A percentile compares a stretch with the other conserved stretches of the same genome.
phyloP scores from a whole-genome alignment of 2,797 vertebrate genomes.

The Rousettus madagascariensis region DNA sequence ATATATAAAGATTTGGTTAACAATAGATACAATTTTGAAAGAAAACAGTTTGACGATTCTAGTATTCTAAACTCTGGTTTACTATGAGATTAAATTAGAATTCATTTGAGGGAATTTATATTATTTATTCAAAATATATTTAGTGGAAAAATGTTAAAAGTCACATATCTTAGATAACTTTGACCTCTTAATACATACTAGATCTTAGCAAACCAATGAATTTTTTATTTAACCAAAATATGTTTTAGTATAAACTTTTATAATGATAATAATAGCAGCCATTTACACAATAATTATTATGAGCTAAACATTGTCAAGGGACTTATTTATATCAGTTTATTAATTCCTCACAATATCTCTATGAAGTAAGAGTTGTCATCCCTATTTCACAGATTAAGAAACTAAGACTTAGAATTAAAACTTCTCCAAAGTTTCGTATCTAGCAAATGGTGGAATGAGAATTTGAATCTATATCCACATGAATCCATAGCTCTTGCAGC shows the following conservation, averaged over 20 bases:
- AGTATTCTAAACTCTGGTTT: background rate
- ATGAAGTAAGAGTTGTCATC: background rate
- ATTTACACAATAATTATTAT: background rate
- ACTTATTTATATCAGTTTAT: background rate
- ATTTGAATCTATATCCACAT: background rate
- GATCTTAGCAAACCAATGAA: background rate
- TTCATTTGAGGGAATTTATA: background rate
- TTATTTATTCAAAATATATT: conserved; percentile 37
- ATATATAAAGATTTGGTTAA: background rate
- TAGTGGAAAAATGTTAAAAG: conserved; percentile 25
- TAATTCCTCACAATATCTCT: background rate
- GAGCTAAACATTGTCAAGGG: background rate
- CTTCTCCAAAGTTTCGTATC: background rate
- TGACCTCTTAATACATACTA: conserved; percentile 8
- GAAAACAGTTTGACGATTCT: background rate
- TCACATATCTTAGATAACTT: background rate
- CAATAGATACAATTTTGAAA: background rate
- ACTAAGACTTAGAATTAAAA: background rate
- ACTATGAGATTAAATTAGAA: background rate
- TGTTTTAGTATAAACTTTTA: background rate
- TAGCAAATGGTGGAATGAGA: background rate
- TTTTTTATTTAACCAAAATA: background rate
- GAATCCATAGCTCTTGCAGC: background rate
- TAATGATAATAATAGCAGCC: background rate
- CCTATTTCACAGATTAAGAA: background rate